Conservation (phyloP, 2,797 vertebrate genomes). For the Huso huso region DNA sequence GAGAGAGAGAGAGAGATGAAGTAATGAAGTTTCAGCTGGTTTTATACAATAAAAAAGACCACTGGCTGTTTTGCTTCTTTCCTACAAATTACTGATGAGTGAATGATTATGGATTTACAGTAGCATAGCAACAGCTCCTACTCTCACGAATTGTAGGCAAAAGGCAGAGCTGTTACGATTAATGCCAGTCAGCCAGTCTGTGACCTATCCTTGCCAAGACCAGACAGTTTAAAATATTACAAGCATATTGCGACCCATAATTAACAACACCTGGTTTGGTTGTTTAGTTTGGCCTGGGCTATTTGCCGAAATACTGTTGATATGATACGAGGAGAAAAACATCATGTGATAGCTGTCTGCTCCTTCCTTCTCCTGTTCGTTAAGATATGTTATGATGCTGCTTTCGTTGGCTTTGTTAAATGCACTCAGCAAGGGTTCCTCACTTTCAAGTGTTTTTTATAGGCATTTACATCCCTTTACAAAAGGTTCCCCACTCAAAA, state of each 20-base stretch:
- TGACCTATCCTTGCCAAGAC: conserved; percentile 4
- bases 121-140: too few species aligned
- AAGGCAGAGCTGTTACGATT: too few species aligned
- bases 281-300: conserved; percentile 24
- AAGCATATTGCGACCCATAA: conserved; percentile 16
- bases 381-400: conserved; percentile 28
- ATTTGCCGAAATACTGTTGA: conserved; percentile 34
- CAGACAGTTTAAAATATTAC: conserved; percentile 15
- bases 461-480: too few species aligned
- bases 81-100: too few species aligned
- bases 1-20: conserved; percentile 3
- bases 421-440: neutral
- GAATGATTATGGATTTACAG: too few species aligned
- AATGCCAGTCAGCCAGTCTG: too few species aligned
- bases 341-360: conserved; percentile 41
- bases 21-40: neutral
- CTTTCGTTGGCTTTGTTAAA: conserved; percentile 17
- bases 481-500: too few species aligned
- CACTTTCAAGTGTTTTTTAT: neutral
- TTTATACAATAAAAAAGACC: too few species aligned
- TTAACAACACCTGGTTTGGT: conserved; percentile 15
- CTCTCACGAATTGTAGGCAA: too few species aligned
- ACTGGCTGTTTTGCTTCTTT: too few species aligned
- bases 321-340: conserved; percentile 41
- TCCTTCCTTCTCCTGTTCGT: conserved; percentile 34